Base-by-base conservation (phyloP, 2,113 vertebrate genomes). In the Sebastes fasciatus region DNA sequence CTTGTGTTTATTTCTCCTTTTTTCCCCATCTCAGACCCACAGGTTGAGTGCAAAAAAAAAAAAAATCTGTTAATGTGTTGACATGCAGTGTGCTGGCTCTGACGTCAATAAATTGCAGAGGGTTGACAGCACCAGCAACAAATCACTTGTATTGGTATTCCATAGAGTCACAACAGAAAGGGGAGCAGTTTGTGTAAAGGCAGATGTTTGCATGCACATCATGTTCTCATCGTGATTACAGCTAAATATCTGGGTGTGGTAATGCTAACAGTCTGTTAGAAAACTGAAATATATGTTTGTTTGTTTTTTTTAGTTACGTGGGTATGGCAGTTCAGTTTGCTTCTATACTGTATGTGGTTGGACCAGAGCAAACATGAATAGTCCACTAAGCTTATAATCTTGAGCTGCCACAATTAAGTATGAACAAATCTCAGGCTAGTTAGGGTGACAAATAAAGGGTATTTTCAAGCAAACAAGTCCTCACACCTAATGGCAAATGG, bases 41-140 rank as follows among this genome's bases (percentile, higher is more conserved):
- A 61, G 60, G 64, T 80, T 55, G 19, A 51, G 65, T 58, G 57
- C 52, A 52, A 43, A 52, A 65, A 46, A 26, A 55, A 66, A n/a
- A 45, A 55, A 74, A 80, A 83, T 83, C 69, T 43, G 57, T 58
- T 55, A 55, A 86, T 65, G 65, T 68, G 54, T 34, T 58, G 65
- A 79, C 61, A 58, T 77, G 48, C n/a, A 23, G 55, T 51, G 51
- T 45, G 42, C 48, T 40, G n/a, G 70, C 13, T 52, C 72, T 26
- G 71, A 57, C 0, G 34, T 80, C 76, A 70, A 40, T 70, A 21
- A 34, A n/a, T 51, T 10, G 19, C 17, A 54, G 23, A 52, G 1
- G 45, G 51, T 60, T 63, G 72, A 49, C 0, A 1, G 54, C 12
- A 26, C 13, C 2, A 3, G 2, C 3, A 60, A 8, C 51, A 54